Percentiles rank a stretch among this genome's conserved stretches.
Conservation (phyloP, 2,797 vertebrate genomes). For the Siniperca undulata region DNA sequence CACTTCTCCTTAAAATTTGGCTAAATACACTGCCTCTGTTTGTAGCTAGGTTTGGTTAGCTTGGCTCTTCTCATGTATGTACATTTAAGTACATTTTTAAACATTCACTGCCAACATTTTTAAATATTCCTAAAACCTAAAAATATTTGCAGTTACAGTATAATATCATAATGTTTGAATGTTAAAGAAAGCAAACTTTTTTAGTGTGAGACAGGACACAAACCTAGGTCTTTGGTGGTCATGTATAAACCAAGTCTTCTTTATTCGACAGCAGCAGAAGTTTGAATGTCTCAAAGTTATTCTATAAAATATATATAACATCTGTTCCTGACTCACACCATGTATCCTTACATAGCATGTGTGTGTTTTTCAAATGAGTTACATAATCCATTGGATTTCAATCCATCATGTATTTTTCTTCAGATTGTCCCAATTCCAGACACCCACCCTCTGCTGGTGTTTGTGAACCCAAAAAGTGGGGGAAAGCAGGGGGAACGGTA, state of each 20-base stretch:
- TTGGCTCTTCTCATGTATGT: neutral
- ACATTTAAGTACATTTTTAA: neutral
- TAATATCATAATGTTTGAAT: constrained; percentile 14
- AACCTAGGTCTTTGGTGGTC: neutral
- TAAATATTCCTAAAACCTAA: constrained; percentile 1
- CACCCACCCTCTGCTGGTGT: constrained; percentile 93
- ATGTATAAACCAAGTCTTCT: neutral
- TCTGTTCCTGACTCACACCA: neutral
- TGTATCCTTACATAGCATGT: neutral
- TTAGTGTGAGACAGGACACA: neutral
- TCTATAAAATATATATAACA: neutral
- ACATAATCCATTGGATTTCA: neutral
- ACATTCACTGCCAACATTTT: neutral
- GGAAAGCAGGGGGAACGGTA: constrained; percentile 95
- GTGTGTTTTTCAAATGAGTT: neutral
- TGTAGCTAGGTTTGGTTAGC: neutral
- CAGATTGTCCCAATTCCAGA: constrained; percentile 88
- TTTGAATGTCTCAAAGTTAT: neutral
- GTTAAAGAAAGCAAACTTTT: neutral
- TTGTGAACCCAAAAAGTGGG: constrained; percentile 96
- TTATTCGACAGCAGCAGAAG: neutral
- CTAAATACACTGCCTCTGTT: neutral
- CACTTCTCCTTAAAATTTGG: neutral
- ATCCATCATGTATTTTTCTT: constrained; percentile 20
- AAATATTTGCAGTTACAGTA: neutral